Evolutionary conservation across 2,797 vertebrate species (phyloP), one percentile per base, ranked within the genome.

Genomic region (Ptychobarbus kaznakovi): DNA sequence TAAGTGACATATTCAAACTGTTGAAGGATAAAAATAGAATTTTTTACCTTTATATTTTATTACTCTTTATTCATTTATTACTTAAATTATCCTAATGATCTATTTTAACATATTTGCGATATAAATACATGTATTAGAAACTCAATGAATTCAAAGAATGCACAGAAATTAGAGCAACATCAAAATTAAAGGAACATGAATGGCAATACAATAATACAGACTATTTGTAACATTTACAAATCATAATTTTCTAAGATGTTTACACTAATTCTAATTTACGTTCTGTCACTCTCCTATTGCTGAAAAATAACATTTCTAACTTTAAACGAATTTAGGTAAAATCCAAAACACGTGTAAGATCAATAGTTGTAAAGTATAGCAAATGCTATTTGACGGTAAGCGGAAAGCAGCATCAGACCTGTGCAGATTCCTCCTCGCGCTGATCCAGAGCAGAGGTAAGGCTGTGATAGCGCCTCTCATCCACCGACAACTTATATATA

Each of bases 1-100:
- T 96, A 90, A 99, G 96, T 87, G 96, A 98, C 98, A 99, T 99
- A 84, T 93, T 96, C 93, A 90, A 94, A 92, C 97, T 97, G 93
- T 78, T 53, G 78, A 20, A 56, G 28, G 13, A 11, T 32, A 53
- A 87, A 83, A 84, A 0, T 3, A 16, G 6, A 1, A 1, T 13
- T 15, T 35, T 16, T 32, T n/a, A n/a, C 49, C 0, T 49, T 66
- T 38, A 61, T 10, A 40, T 38, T 3, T 38, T 65, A 15, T 32
- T 32, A 58, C 22, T 40, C 22, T 53, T 9, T 72, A 28, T 42
- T 8, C 0, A 80, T 20, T 1, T 40, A 58, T 44, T 22, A 53
- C 20, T 16, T n/a, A 73, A 11, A 28, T 8, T 12, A 11, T 38
- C 7, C n/a, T 20, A 25, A 42, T 25, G 7, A 46, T 32, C 20